A percentile compares a stretch with the other conserved stretches of the same genome.
Conservation (phyloP, 2,113 vertebrate genomes). For the Xiphias gladius region DNA sequence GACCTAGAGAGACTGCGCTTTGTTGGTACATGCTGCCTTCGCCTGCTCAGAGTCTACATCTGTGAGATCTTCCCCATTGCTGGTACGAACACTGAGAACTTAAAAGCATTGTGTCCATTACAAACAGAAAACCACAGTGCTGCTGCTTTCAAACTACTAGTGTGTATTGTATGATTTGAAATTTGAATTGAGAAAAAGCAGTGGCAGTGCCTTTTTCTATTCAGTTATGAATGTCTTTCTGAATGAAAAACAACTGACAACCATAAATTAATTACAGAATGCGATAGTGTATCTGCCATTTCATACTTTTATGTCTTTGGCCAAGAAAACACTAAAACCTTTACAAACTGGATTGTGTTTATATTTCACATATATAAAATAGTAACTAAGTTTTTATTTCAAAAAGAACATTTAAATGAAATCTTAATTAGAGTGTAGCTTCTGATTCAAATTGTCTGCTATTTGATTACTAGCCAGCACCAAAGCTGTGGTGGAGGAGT, state of each 20-base stretch:
- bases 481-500: constrained; percentile 98
- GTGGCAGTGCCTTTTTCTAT: not conserved
- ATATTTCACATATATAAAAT: not conserved
- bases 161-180: not conserved
- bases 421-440: not conserved
- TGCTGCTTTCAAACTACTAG: not conserved
- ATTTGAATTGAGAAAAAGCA: not conserved
- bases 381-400: not conserved
- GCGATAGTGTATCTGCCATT: not conserved
- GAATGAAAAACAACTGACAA: not conserved
- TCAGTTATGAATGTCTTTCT: not conserved
- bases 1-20: constrained; percentile 97
- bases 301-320: not conserved
- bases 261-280: not conserved
- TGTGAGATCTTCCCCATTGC: constrained; percentile 99
- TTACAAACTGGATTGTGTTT: not conserved
- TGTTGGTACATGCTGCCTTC: constrained; percentile 96
- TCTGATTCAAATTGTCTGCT: not conserved
- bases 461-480: constrained; percentile 86
- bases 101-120: not conserved
- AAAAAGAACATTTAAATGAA: too few relatives aligned
- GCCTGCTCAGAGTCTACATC: constrained; percentile 95
- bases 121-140: not conserved
- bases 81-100: constrained; percentile 81
- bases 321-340: too few relatives aligned